These are phyloP conservation scores for Hipparchia sbordonii DNA, from an alignment of 2,888 invertebrate genomes.

Conservation along the genomic window DNA sequence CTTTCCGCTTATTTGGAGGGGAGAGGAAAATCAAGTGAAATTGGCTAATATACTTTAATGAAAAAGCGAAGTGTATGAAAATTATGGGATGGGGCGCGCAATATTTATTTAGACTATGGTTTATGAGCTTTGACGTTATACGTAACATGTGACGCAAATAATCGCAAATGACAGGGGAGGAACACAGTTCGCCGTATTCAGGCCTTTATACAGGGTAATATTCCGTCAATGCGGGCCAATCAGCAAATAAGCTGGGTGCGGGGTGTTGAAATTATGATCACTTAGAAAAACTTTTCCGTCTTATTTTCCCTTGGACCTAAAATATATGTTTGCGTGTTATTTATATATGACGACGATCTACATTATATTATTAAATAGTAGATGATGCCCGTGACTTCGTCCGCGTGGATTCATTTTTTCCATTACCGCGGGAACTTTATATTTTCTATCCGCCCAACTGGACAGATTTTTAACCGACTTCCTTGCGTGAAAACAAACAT, in stretches of 20 bases:
- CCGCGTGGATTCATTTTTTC: no score
- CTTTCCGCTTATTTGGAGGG: no score
- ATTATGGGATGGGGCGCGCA: not conserved
- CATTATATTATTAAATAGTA: no score
- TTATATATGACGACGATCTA: no score
- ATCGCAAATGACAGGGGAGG: constrained; percentile 4
- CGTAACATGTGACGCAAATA: not conserved
- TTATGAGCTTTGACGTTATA: not conserved
- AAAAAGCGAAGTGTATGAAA: not conserved
- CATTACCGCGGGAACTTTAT: no score
- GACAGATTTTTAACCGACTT: no score
- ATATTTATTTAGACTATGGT: not conserved
- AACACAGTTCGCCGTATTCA: not conserved
- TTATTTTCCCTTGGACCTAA: not conserved
- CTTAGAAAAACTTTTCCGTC: not conserved
- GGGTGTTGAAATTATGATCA: not conserved
- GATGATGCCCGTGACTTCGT: no score
- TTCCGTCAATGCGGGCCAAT: not conserved
- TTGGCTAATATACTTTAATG: no score
- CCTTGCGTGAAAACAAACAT: no score
- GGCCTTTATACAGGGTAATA: no score
- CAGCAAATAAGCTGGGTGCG: not conserved
- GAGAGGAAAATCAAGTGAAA: no score
- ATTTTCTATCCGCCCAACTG: no score
- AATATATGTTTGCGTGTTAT: not conserved